Evolutionary conservation across 2,797 vertebrate species (phyloP).

Genomic region (Poeciliopsis paucimaculata): DNA sequence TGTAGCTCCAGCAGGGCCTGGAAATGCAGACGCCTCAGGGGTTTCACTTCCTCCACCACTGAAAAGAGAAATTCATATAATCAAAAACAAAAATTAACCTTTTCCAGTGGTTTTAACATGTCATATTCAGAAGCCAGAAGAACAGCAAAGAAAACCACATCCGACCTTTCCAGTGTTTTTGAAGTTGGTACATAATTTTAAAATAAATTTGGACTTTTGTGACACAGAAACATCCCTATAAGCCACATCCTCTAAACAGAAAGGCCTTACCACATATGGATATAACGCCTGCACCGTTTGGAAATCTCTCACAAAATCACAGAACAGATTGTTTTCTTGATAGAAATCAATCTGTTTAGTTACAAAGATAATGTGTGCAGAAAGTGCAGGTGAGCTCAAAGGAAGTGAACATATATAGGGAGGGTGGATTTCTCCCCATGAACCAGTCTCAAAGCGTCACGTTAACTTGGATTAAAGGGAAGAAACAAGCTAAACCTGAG

Average conservation of each 20-base stretch:
- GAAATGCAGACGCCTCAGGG: constrained; percentile 76
- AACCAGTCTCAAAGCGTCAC: neutral
- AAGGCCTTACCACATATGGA: neutral
- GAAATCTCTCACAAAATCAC: neutral
- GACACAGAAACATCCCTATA: neutral
- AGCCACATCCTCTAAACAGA: neutral
- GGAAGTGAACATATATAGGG: neutral
- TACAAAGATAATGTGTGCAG: neutral
- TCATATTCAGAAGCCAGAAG: neutral
- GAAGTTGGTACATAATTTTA: neutral
- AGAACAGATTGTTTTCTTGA: neutral
- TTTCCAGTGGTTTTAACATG: neutral
- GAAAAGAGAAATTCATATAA: constrained; percentile 8
- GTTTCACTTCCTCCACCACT: constrained; percentile 81
- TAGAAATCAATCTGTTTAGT: neutral
- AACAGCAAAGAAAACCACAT: neutral
- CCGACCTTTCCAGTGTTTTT: neutral
- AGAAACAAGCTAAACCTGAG: neutral
- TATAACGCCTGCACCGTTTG: neutral
- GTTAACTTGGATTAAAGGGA: neutral
- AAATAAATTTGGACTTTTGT: neutral
- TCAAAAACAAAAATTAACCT: neutral
- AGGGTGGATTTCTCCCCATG: neutral
- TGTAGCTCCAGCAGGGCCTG: constrained; percentile 77
- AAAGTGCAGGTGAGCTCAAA: neutral